Evolutionary conservation across 2,888 invertebrate species (phyloP).

Genomic region (Stenoptilia bipunctidactyla): DNA sequence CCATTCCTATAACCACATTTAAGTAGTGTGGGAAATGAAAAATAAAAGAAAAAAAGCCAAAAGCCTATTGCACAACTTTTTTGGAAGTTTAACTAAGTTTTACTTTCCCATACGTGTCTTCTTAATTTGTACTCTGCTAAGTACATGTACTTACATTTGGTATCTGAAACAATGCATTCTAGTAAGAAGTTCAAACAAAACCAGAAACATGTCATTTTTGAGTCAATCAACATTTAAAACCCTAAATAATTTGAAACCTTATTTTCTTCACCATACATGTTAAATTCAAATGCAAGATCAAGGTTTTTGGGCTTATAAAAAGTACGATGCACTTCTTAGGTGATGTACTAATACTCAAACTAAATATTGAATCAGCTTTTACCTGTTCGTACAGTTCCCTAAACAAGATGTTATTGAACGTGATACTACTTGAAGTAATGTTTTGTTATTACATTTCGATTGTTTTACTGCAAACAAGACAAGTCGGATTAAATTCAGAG

Average conservation of each 20-base stretch:
- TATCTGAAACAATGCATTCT: neutral
- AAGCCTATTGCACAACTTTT: too few relatives aligned
- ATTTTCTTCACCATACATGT: neutral
- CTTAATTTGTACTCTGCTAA: neutral
- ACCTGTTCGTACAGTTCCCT: conserved; percentile 14
- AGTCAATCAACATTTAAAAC: neutral
- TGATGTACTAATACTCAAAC: conserved; percentile 36
- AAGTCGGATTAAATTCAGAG: neutral
- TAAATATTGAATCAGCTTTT: conserved; percentile 42
- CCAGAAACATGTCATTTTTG: neutral
- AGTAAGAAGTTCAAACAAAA: neutral
- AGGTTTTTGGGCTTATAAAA: too few relatives aligned
- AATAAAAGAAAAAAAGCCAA: too few relatives aligned
- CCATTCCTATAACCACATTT: too few relatives aligned
- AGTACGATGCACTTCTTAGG: neutral
- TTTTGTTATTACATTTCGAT: neutral
- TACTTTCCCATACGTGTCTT: neutral
- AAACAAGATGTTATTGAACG: conserved; percentile 6
- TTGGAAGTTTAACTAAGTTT: too few relatives aligned
- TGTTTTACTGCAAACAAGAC: neutral
- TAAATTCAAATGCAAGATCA: conserved; percentile 10
- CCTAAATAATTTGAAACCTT: neutral
- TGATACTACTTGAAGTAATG: neutral
- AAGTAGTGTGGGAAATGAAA: too few relatives aligned
- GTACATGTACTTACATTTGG: neutral